Conservation (phyloP, 2,113 vertebrate genomes). For the Siphamia tubifer region DNA sequence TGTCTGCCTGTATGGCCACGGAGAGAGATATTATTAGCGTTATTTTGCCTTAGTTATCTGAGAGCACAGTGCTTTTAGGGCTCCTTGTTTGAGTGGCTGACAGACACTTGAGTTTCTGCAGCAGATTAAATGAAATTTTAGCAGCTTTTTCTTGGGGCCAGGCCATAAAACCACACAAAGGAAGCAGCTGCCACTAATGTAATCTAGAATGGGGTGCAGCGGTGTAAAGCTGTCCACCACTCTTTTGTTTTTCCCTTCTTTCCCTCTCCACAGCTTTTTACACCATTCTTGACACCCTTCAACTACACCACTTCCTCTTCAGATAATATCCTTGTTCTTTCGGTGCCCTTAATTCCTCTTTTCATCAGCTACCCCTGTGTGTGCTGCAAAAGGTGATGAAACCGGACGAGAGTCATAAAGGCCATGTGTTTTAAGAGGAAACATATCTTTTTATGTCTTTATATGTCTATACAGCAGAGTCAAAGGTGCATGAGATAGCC, state of each 20-base stretch:
- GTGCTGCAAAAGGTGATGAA: conserved; percentile 37
- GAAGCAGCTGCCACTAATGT: conserved; percentile 89
- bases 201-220: conserved; percentile 78
- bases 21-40: conserved; percentile 86
- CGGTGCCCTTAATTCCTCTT: conserved; percentile 52
- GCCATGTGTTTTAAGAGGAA: conserved; percentile 50
- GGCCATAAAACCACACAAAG: conserved; percentile 85
- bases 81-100: conserved; percentile 85
- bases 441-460: conserved; percentile 41
- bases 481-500: conserved; percentile 46
- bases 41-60: conserved; percentile 86
- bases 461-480: conserved; percentile 6
- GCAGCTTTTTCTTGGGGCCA: conserved; percentile 82
- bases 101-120: conserved; percentile 87
- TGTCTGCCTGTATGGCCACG: conserved; percentile 75
- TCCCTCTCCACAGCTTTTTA: conserved; percentile 60
- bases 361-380: conserved; percentile 44
- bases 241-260: conserved; percentile 70
- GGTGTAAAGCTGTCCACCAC: conserved; percentile 72
- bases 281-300: conserved; percentile 54
- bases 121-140: conserved; percentile 95
- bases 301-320: conserved; percentile 53
- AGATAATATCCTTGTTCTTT: conserved; percentile 59
- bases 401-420: conserved; percentile 32
- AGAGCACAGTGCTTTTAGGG: conserved; percentile 88